These are phyloP conservation scores for Empidonax alnorum DNA, from an alignment of 2,113 vertebrate genomes.

Conservation along the genomic window DNA sequence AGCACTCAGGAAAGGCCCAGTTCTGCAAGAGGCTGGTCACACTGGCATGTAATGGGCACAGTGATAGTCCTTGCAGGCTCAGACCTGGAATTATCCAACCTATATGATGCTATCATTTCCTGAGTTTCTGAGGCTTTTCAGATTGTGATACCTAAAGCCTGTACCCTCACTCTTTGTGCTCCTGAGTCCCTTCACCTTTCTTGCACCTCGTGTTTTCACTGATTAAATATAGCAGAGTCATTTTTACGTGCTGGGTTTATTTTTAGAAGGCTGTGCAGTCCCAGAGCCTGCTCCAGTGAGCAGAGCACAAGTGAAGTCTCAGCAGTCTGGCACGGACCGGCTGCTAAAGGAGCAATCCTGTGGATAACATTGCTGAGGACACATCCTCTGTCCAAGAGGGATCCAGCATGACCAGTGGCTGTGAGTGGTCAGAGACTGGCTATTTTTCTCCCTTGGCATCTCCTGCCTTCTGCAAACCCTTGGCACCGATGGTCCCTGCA, in stretches of 20 bases:
- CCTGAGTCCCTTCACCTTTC: neutral
- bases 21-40: neutral
- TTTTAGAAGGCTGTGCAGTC: slow-evolving; percentile 28
- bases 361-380: neutral
- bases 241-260: neutral
- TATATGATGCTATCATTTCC: neutral
- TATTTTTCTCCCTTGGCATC: neutral
- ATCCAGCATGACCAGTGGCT: neutral
- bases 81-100: neutral
- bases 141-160: neutral
- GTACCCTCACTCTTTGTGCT: neutral
- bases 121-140: neutral
- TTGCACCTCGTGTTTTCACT: neutral
- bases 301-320: neutral
- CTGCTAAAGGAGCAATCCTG: neutral
- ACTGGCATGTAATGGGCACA: fast-evolving
- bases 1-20: neutral
- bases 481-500: neutral
- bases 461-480: neutral
- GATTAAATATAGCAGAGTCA: slow-evolving; percentile 44
- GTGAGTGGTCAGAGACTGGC: neutral
- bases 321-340: neutral
- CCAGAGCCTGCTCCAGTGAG: neutral
- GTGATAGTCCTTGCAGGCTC: neutral
- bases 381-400: neutral